phyloP scores from a whole-genome alignment of 1,140 invertebrate species.

The Agrypnia vestita region DNA sequence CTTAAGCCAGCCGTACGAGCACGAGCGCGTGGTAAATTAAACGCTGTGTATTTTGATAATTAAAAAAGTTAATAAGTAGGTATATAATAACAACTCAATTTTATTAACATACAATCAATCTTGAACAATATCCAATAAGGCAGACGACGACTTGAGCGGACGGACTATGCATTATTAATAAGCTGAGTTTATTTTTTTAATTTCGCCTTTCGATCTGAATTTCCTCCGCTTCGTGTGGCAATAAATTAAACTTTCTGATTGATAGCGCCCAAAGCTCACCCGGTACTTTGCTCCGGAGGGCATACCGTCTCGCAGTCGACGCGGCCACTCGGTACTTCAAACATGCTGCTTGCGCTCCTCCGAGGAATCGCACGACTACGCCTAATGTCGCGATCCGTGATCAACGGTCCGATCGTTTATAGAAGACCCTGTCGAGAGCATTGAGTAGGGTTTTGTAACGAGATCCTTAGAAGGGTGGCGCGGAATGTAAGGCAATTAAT shows the following conservation, averaged over 20 bases:
- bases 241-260: constrained; percentile 49
- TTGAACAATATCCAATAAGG: neutral
- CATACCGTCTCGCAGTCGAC: constrained; percentile 7
- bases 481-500: too few species aligned
- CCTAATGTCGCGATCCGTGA: too few species aligned
- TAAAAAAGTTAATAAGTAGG: too few species aligned
- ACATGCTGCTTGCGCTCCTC: neutral
- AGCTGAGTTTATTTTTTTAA: neutral
- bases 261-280: constrained; percentile 40
- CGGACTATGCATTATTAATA: constrained; percentile 19
- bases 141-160: neutral
- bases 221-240: constrained; percentile 5
- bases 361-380: too few species aligned
- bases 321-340: constrained; percentile 9
- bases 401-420: too few species aligned
- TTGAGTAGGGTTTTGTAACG: too few species aligned
- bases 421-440: too few species aligned
- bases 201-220: constrained; percentile 35
- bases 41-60: too few species aligned
- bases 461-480: too few species aligned
- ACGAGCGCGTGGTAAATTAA: too few species aligned
- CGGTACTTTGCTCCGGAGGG: constrained; percentile 1
- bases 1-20: too few species aligned
- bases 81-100: neutral
- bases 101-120: neutral